Evolutionary conservation across 2,797 vertebrate genomes (phyloP).

Genomic region (Pseudomugil tenellus): DNA sequence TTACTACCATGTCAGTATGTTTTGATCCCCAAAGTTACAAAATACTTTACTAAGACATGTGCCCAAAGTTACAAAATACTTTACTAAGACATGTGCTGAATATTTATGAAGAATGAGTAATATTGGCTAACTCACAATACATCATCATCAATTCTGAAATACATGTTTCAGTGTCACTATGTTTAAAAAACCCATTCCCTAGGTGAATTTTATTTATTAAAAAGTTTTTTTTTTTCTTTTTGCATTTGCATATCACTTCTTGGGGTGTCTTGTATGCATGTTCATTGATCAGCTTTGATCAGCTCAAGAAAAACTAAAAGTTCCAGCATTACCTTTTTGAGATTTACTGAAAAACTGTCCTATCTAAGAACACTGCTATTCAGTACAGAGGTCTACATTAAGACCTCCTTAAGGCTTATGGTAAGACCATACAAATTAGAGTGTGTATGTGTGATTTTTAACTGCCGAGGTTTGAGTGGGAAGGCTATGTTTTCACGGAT

Average conservation of each 20-base stretch:
- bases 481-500: conserved; percentile 25
- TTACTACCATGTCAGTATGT: no score
- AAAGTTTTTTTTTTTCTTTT: no score
- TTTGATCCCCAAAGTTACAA: no score
- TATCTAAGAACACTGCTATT: conserved; percentile 54
- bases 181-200: not conserved
- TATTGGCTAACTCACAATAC: not conserved
- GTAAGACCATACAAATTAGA: not conserved
- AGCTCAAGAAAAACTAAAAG: not conserved
- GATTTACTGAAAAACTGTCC: not conserved
- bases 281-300: not conserved
- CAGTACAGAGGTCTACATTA: conserved; percentile 35
- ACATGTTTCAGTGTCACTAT: not conserved
- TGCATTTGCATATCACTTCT: not conserved
- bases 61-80: no score
- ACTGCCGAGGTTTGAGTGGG: conserved; percentile 1
- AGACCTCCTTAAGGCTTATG: conserved; percentile 29
- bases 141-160: not conserved
- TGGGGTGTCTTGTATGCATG: not conserved
- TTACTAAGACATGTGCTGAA: no score
- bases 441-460: conserved; percentile 8
- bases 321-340: not conserved
- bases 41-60: no score
- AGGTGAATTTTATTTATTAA: not conserved
- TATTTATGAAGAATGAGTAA: no score